A percentile compares a stretch with the other conserved stretches of the same genome.
Evolutionary conservation across 2,888 invertebrate genomes (phyloP).

Genomic region (Nymphalis polychloros): DNA sequence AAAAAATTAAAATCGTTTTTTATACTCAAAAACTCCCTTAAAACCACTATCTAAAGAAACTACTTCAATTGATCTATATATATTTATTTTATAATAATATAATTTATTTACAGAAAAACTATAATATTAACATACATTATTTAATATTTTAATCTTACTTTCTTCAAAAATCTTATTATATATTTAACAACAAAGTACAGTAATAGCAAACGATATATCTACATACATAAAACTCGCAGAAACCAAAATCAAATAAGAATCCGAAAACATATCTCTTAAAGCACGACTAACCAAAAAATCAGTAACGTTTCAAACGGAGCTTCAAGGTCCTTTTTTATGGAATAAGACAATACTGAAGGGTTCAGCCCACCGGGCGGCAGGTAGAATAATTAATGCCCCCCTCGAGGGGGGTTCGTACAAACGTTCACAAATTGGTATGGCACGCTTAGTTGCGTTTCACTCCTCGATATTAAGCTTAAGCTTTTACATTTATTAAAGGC

Average conservation of each 20-base stretch:
- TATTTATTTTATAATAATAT: no score
- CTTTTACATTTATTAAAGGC: constrained; percentile 28
- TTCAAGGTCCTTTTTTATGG: constrained; percentile 31
- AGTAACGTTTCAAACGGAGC: constrained; percentile 27
- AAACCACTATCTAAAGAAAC: no score
- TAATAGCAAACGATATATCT: background rate
- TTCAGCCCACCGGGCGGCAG: constrained; percentile 46
- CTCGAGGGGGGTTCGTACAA: constrained; percentile 44
- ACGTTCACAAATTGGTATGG: constrained; percentile 38
- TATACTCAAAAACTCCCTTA: no score
- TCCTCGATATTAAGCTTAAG: constrained; percentile 26
- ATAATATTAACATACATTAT: no score
- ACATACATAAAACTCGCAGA: background rate
- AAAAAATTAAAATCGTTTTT: no score
- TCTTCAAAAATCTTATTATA: no score
- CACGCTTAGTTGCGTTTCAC: constrained; percentile 36
- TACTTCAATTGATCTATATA: no score
- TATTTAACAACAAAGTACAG: no score
- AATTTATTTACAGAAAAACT: no score
- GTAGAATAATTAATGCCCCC: constrained; percentile 62
- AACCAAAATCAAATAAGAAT: background rate
- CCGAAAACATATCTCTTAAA: constrained; percentile 1
- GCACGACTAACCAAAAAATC: constrained; percentile 15
- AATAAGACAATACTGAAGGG: constrained; percentile 45
- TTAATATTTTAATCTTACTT: no score